Base-by-base conservation (phyloP, 2,888 invertebrate species). In the Agrotis exclamationis region DNA sequence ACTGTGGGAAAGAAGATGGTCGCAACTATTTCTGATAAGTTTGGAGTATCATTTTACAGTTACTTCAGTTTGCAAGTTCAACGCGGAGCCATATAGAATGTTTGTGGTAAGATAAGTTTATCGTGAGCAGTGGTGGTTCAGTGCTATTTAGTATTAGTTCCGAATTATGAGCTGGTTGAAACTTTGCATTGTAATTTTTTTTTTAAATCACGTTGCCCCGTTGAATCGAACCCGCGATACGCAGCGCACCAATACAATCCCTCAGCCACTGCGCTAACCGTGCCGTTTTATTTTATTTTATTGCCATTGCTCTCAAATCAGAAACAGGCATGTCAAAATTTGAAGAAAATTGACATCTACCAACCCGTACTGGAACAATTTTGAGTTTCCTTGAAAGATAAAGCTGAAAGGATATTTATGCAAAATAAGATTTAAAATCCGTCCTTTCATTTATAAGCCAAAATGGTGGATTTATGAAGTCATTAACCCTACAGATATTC, bases 381-480 rank as follows among this genome's bases (percentile, higher is more conserved):
- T 33, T 33, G n/a, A 58, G 14, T 47, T n/a, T 47, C 24, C 22
- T 22, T 0, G 0, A 24, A 33, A 20, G 5, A 2, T 18, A 45
- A 56, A 57, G 9, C 14, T 9, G 18, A 28, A 67, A 57, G 1
- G 3, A 45, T 48, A 22, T 33, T 3, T 20, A 33, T 48, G 9
- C 11, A 7, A 62, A 60, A 60, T 33, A 57, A 48, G 0, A 45
- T 63, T 63, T 45, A 16, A 45, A 67, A 44, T 62, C 33, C 57
- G 47, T 28, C 53, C 44, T 11, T 45, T 28, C 33, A 6, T 69
- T 70, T 56, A 18, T 53, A 54, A 71, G 70, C 39, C 28, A 6
- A 74, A 64, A 72, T 65, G 45, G 20, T 56, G 67, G 69, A 74
- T 81, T 75, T 67, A 70, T 39, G 57, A 82, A 73, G 58, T 73